Conservation (phyloP, 30 jellyfish, hydroid and myxozoan species). For the Pseudorhiza aurosa region DNA sequence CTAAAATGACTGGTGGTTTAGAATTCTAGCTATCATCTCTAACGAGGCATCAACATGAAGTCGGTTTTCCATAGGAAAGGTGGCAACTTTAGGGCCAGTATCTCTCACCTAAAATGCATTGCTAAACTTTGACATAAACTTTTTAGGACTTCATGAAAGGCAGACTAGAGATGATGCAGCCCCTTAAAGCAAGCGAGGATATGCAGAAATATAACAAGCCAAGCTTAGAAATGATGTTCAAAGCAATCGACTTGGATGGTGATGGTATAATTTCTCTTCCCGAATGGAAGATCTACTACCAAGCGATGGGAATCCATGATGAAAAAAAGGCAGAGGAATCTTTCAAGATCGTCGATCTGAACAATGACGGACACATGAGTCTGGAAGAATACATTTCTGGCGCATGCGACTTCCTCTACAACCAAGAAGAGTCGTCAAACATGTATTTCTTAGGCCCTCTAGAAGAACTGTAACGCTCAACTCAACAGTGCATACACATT, state of each 20-base stretch:
- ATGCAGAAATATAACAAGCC: slow-evolving; percentile 50
- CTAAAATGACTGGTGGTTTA: too few species aligned
- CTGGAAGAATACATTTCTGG: slow-evolving; percentile 56
- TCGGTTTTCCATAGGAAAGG: too few species aligned
- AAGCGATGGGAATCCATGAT: slow-evolving; percentile 62
- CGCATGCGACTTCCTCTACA: slow-evolving; percentile 67
- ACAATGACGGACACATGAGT: slow-evolving; percentile 67
- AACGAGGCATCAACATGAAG: too few species aligned
- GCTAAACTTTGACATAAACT: too few species aligned
- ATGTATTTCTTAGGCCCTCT: slow-evolving; percentile 59
- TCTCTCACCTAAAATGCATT: too few species aligned
- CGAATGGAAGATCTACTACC: slow-evolving; percentile 67
- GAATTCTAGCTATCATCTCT: too few species aligned
- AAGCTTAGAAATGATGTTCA: slow-evolving; percentile 53
- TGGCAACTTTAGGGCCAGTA: too few species aligned
- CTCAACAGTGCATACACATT: too few species aligned
- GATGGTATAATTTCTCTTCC: slow-evolving; percentile 69
- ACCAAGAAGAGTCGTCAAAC: slow-evolving; percentile 45
- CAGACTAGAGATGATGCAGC: slow-evolving; percentile 20
- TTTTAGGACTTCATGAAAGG: slow-evolving; percentile 46
- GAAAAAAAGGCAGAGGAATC: slow-evolving; percentile 50
- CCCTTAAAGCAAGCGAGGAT: slow-evolving; percentile 42
- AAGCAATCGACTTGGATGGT: slow-evolving; percentile 47
- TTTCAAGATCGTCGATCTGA: slow-evolving; percentile 56
- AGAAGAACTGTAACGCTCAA: not conserved